phyloP scores from a whole-genome alignment of 2,797 vertebrate species.

The Coranthus polyacanthus region DNA sequence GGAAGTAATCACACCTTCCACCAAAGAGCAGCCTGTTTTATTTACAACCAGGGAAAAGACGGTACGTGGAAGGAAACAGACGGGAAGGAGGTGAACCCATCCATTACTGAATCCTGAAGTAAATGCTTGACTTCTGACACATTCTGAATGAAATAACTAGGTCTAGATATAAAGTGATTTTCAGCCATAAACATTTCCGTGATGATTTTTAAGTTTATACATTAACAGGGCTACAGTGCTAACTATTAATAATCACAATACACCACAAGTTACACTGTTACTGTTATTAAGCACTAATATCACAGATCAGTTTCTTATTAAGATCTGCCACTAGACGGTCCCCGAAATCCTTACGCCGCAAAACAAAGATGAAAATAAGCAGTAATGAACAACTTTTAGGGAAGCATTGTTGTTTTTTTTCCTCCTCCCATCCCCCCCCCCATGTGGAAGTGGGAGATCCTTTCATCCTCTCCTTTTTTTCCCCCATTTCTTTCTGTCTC shows the following conservation, averaged over 20 bases:
- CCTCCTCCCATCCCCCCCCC: conserved; percentile 57
- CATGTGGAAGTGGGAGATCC: conserved; percentile 79
- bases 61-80: conserved; percentile 39
- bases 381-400: conserved; percentile 34
- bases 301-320: no score
- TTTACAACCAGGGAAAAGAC: conserved; percentile 68
- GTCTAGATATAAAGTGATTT: conserved; percentile 2
- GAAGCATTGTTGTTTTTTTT: conserved; percentile 61
- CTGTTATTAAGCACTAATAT: no score
- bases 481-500: conserved; percentile 64
- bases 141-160: conserved; percentile 12
- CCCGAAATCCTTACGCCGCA: no score
- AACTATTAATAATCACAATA: no score
- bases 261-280: no score
- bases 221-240: no score
- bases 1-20: conserved; percentile 79
- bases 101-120: conserved; percentile 31
- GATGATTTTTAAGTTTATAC: no score
- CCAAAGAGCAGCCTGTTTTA: conserved; percentile 65
- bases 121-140: conserved; percentile 20
- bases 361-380: conserved; percentile 34
- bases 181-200: no score
- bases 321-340: no score
- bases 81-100: conserved; percentile 59
- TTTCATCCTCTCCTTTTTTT: conserved; percentile 74